Percentiles rank a stretch among this genome's conserved stretches.
These are phyloP conservation scores for Pituophis catenifer DNA, from an alignment of 2,113 vertebrate species.

Conservation along the genomic window DNA sequence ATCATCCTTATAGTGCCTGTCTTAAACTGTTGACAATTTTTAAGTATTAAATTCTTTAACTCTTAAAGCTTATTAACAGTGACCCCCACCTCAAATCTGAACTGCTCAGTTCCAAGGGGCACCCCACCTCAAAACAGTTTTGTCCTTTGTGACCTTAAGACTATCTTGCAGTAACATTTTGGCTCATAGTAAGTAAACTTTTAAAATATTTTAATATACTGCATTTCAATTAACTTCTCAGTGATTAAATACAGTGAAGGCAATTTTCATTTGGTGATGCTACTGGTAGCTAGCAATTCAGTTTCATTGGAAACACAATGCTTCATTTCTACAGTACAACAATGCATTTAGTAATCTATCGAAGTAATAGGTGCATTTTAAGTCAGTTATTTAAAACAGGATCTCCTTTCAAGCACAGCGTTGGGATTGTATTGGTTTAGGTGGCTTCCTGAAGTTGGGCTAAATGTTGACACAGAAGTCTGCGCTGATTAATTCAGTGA, in stretches of 20 bases:
- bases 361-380: not conserved
- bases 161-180: not conserved
- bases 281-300: not conserved
- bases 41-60: not conserved
- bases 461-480: not conserved
- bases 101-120: not conserved
- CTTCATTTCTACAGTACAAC: not conserved
- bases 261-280: not conserved
- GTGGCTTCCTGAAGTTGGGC: not conserved
- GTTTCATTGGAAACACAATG: not conserved
- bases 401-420: not conserved
- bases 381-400: not conserved
- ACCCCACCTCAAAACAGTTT: not conserved
- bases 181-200: not conserved
- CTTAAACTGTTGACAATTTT: not conserved
- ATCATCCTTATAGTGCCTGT: not conserved
- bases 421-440: not conserved
- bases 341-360: not conserved
- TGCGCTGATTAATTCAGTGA: not conserved
- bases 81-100: not conserved
- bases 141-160: not conserved
- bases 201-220: not conserved
- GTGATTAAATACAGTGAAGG: not conserved
- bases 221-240: not conserved
- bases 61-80: not conserved